Evolutionary conservation across 2,888 invertebrate genomes (phyloP).

Genomic region (Pollenia labialis): DNA sequence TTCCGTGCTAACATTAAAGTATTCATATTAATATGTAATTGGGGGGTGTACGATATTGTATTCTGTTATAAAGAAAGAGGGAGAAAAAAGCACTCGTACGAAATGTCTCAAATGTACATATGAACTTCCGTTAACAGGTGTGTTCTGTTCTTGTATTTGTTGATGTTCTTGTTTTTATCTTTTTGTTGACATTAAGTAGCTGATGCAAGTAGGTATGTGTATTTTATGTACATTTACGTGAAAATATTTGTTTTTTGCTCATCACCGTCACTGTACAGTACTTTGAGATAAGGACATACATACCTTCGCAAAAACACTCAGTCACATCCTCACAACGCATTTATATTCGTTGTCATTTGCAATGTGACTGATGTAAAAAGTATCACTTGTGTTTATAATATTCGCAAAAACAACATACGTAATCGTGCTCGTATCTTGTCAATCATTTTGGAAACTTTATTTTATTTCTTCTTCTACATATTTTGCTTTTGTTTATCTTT

Average conservation of each 20-base stretch:
- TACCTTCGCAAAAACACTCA: not conserved
- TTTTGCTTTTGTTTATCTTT: not conserved
- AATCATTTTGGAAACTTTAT: constrained; percentile 48
- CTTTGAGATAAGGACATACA: not conserved
- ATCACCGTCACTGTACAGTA: not conserved
- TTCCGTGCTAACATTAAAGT: no score
- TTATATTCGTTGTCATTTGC: constrained; percentile 6
- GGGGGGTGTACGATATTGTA: not conserved
- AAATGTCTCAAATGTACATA: not conserved
- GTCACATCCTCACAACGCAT: not conserved
- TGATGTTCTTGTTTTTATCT: not conserved
- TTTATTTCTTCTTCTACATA: not conserved
- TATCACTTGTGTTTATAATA: not conserved
- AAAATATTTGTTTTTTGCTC: constrained; percentile 3
- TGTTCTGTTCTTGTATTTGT: not conserved
- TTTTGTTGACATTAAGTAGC: constrained; percentile 37
- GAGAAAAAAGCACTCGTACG: not conserved
- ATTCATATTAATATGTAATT: not conserved
- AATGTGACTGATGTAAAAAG: constrained; percentile 29
- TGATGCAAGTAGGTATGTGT: not conserved
- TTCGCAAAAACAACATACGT: not conserved
- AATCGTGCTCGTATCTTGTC: constrained; percentile 45
- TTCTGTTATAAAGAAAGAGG: not conserved
- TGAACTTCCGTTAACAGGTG: constrained; percentile 36
- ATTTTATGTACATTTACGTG: not conserved